A percentile compares a stretch with the other conserved stretches of the same genome.
Conservation (phyloP, 2,888 invertebrate species). For the Sturmia bella region DNA sequence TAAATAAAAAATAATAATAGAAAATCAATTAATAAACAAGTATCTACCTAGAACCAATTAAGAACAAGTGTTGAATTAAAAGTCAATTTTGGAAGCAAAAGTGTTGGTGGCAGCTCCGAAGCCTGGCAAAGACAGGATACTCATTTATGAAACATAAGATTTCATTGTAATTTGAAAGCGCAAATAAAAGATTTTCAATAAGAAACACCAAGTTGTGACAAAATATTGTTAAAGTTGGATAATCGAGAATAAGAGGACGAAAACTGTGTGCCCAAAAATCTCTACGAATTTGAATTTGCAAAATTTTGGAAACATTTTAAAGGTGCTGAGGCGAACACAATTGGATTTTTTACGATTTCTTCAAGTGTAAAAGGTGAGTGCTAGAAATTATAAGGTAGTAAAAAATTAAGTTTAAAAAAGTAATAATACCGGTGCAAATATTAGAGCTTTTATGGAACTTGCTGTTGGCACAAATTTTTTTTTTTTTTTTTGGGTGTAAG, state of each 20-base stretch:
- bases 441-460: too few species aligned
- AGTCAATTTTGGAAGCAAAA: background rate
- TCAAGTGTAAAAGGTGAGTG: constrained; percentile 68
- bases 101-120: constrained; percentile 27
- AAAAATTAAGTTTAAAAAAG: constrained; percentile 3
- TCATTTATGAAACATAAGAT: constrained; percentile 28
- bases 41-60: constrained; percentile 14
- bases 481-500: too few species aligned
- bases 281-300: constrained; percentile 7
- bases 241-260: background rate
- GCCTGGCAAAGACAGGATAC: constrained; percentile 16
- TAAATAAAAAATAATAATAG: constrained; percentile 24
- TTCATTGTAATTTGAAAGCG: constrained; percentile 10
- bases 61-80: constrained; percentile 13
- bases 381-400: background rate
- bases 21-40: constrained; percentile 41
- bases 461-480: too few species aligned
- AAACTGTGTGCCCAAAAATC: constrained; percentile 34
- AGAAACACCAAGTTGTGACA: constrained; percentile 45
- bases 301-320: constrained; percentile 11
- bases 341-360: constrained; percentile 59
- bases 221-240: constrained; percentile 20
- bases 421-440: constrained; percentile 1
- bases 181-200: constrained; percentile 3
- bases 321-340: constrained; percentile 17